These are phyloP conservation scores for Acromyrmex charruanus DNA, from an alignment of 1,140 invertebrate genomes.

Conservation along the genomic window DNA sequence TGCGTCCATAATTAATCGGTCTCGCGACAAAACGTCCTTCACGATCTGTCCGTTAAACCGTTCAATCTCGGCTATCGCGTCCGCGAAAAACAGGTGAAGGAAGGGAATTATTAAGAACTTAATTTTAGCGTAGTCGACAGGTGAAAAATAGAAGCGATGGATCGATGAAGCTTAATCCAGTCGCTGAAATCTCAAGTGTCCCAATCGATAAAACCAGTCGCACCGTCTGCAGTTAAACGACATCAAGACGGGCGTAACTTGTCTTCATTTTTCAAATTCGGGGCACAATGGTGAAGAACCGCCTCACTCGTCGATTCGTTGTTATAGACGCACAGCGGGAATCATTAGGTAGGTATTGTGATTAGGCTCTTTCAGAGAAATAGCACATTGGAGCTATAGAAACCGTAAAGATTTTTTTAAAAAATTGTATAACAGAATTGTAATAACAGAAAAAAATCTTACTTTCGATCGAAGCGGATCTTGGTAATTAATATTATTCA, in stretches of 20 bases:
- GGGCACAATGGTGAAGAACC: not conserved
- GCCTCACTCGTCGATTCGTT: not conserved
- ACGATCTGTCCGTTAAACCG: not conserved
- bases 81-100: not conserved
- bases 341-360: conserved; percentile 19
- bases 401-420: not conserved
- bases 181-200: conserved; percentile 51
- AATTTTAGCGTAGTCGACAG: conserved; percentile 39
- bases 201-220: conserved; percentile 52
- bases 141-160: conserved; percentile 45
- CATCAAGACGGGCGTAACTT: not conserved
- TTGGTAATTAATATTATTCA: too few species aligned
- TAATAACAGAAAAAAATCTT: too few species aligned
- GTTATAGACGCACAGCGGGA: not conserved
- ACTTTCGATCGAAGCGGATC: too few species aligned
- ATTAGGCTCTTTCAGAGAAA: not conserved
- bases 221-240: conserved; percentile 1
- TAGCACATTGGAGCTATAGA: not conserved
- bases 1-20: conserved; percentile 36
- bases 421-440: too few species aligned
- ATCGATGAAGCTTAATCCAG: conserved; percentile 54
- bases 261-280: conserved; percentile 14
- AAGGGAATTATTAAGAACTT: conserved; percentile 29
- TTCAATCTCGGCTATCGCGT: not conserved
- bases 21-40: not conserved